Evolutionary conservation across 1,140 invertebrate species (phyloP).

Genomic region (Ceratina australensis): DNA sequence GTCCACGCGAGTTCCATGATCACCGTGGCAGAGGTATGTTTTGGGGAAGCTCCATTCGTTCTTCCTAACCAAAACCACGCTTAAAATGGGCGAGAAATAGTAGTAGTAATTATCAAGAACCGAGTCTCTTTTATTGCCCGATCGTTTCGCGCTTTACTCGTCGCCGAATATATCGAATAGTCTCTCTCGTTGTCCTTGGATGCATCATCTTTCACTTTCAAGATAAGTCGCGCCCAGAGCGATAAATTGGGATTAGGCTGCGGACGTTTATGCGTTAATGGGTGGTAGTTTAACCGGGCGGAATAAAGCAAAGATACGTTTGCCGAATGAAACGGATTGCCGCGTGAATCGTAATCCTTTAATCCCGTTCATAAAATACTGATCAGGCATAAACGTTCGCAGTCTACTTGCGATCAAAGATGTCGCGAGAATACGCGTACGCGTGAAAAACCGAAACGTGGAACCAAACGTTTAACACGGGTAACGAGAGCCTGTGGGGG

Average conservation of each 20-base stretch:
- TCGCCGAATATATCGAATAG: too few species aligned
- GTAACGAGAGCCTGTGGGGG: not conserved
- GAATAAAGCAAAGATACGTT: too few species aligned
- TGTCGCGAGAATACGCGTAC: not conserved
- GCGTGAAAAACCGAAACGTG: not conserved
- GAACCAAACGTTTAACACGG: not conserved
- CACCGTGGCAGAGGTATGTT: slow-evolving; percentile 75
- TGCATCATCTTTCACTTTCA: not conserved
- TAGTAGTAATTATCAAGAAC: slow-evolving; percentile 23
- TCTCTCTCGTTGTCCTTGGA: slow-evolving; percentile 20
- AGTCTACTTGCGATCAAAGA: not conserved
- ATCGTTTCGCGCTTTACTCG: too few species aligned
- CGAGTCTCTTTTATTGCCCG: slow-evolving; percentile 4
- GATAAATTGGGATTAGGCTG: too few species aligned
- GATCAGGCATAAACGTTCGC: too few species aligned
- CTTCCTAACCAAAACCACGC: slow-evolving; percentile 74
- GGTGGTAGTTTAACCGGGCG: too few species aligned
- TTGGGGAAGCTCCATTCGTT: slow-evolving; percentile 76
- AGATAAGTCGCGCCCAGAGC: slow-evolving; percentile 20
- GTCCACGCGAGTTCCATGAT: slow-evolving; percentile 65
- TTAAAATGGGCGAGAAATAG: slow-evolving; percentile 47
- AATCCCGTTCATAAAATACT: too few species aligned
- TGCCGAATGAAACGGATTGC: too few species aligned
- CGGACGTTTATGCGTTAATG: too few species aligned
- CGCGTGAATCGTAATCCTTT: too few species aligned